Conservation (phyloP, 2,888 invertebrate species). For the Stenolophus ochropezus region DNA sequence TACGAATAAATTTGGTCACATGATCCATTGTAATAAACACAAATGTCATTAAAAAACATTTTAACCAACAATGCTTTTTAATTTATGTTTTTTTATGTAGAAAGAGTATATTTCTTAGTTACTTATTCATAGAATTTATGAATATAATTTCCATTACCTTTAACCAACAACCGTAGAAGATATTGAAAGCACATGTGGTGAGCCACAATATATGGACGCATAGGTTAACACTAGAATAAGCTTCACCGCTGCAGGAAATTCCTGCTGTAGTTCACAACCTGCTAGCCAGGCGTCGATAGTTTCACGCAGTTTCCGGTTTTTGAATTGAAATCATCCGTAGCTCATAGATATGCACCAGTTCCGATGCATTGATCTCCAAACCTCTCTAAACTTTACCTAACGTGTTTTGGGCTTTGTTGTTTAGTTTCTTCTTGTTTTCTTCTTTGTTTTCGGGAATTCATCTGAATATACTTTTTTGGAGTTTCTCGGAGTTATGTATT, state of each 20-base stretch:
- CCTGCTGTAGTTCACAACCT: slow-evolving; percentile 24
- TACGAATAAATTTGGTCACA: no score
- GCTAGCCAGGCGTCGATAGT: slow-evolving; percentile 37
- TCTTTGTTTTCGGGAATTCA: slow-evolving; percentile 8
- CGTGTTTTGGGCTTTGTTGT: slow-evolving; percentile 12
- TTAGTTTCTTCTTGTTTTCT: slow-evolving; percentile 36
- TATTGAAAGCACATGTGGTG: background rate
- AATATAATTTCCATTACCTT: background rate
- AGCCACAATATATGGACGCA: background rate
- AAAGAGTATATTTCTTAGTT: no score
- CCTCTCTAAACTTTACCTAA: slow-evolving; percentile 4
- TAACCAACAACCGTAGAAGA: background rate
- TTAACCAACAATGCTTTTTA: no score
- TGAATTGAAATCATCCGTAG: slow-evolving; percentile 56
- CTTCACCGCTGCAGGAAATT: slow-evolving; percentile 32
- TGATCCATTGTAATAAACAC: no score
- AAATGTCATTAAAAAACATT: no score
- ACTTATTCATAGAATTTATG: no score
- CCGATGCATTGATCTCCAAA: background rate
- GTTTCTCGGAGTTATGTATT: slow-evolving; percentile 1
- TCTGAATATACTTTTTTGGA: slow-evolving; percentile 1
- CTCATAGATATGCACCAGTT: slow-evolving; percentile 26
- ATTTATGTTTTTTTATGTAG: no score
- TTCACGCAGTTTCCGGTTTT: slow-evolving; percentile 53
- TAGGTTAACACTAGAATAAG: slow-evolving; percentile 3